These are phyloP conservation scores for Gavia stellata DNA, from an alignment of 2,113 vertebrate genomes.

Conservation along the genomic window DNA sequence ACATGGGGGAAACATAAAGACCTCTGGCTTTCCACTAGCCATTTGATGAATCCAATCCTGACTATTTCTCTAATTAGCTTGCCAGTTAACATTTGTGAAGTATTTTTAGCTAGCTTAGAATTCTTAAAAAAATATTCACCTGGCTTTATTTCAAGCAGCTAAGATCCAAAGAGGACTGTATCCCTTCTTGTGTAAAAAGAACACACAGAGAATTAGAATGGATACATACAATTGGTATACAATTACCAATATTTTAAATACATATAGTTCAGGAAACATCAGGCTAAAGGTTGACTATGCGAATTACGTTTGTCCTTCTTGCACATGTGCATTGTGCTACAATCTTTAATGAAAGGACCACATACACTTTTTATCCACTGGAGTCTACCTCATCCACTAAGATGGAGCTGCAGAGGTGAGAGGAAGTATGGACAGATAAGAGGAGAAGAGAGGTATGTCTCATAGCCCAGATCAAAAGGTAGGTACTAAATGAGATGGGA, in stretches of 20 bases:
- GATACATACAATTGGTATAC: rapidly evolving
- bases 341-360: neutral
- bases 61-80: neutral
- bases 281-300: neutral
- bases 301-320: neutral
- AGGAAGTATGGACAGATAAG: neutral
- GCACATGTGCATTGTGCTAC: neutral
- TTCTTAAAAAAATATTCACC: neutral
- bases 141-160: neutral
- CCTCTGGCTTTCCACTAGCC: neutral
- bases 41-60: neutral
- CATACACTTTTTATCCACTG: neutral
- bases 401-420: neutral
- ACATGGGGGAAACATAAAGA: neutral
- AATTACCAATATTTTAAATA: neutral
- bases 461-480: neutral
- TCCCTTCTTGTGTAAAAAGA: neutral
- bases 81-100: neutral
- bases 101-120: neutral
- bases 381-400: neutral
- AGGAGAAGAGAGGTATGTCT: neutral
- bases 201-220: neutral
- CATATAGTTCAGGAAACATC: neutral
- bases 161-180: neutral
- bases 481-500: neutral